Conservation (phyloP, 2,797 vertebrate genomes). For the Lepus townsendii region DNA sequence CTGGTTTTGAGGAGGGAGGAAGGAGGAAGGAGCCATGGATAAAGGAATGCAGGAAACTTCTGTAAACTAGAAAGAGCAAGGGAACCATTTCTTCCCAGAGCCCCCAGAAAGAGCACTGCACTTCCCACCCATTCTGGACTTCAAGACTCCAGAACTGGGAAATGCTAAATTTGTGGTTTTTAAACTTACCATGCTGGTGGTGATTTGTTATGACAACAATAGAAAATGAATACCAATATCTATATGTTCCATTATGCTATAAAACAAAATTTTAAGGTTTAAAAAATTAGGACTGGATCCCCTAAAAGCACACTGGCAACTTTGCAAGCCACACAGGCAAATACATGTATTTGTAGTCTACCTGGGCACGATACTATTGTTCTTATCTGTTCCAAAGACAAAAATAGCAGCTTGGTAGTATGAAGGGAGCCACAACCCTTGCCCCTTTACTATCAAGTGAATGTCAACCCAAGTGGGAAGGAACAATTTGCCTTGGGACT, state of each 20-base stretch:
- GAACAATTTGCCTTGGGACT: background rate
- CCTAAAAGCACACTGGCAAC: background rate
- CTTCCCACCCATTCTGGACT: background rate
- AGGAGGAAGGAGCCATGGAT: background rate
- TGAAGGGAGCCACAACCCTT: background rate
- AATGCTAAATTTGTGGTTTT: conserved; percentile 2
- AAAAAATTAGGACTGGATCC: background rate
- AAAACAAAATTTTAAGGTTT: conserved; percentile 34
- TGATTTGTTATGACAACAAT: background rate
- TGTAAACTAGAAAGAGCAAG: background rate
- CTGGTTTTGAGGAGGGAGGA: background rate
- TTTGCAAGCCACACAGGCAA: background rate
- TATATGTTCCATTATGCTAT: background rate
- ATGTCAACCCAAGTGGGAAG: background rate
- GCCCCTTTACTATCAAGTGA: background rate
- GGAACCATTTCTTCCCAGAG: background rate
- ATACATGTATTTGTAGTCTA: too few relatives aligned
- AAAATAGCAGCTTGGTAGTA: background rate
- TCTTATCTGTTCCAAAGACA: background rate
- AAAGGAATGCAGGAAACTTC: background rate
- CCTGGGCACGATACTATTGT: background rate
- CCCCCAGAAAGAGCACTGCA: too few relatives aligned
- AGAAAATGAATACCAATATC: background rate
- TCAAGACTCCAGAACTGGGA: background rate
- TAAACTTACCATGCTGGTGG: background rate